Evolutionary conservation across 1,140 invertebrate genomes (phyloP), one percentile per base, ranked within the genome.

Genomic region (Zaprionus africanus): DNA sequence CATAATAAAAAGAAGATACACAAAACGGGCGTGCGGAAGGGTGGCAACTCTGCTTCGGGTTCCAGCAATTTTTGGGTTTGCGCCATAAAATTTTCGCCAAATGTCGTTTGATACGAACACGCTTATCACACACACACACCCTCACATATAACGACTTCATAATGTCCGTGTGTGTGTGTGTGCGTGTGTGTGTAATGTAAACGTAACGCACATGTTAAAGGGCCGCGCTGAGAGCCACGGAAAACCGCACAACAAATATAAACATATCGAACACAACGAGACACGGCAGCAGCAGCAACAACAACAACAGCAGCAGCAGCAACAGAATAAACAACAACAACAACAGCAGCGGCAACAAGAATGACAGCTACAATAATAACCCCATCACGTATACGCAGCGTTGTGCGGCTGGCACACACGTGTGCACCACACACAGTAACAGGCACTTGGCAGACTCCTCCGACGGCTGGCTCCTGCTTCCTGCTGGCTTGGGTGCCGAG

Each of bases 171-270:
- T 75, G 63, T 62, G 67, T 54, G 57, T 41, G 65, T 79, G 65
- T 79, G 59, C 54, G 49, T 34, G 56, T 58, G 68, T 41, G 41
- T 65, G 49, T 80, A 85, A 85, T 81, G 78, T 68, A 76, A 81
- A 76, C 59, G 74, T 60, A 75, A 66, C 70, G 72, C 74, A 64
- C 81, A 68, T 87, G 81, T 81, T 71, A 79, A 90, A 85, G 58
- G 73, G 76, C 70, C 68, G 75, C 79, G 71, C 79, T 70, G 69
- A 53, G 46, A 51, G 2, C 19, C 77, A 59, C 51, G 67, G 66
- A 46, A 76, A 90, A 90, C 81, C 82, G 85, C 85, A 87, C 86
- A 90, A 90, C 85, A 90, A 90, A 90, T 90, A 90, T 90, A 90
- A 90, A 90, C 85, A 88, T 88, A 88, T 88, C 84, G 84, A 88